Evolutionary conservation across 2,797 vertebrate species (phyloP).

Genomic region (Rhabdophis nuchalis): DNA sequence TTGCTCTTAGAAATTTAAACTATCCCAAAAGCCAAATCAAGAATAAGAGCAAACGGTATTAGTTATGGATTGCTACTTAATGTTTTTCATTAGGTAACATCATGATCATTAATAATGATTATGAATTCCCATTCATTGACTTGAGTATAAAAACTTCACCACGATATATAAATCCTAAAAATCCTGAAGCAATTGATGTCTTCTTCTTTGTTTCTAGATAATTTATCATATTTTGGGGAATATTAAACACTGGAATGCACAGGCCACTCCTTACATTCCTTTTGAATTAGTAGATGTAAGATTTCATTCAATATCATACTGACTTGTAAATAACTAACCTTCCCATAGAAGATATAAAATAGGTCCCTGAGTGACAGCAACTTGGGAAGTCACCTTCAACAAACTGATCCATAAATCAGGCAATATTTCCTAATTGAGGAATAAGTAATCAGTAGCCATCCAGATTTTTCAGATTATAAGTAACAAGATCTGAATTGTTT

Average conservation of each 20-base stretch:
- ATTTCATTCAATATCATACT: background rate
- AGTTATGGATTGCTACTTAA: background rate
- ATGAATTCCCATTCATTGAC: background rate
- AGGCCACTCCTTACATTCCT: background rate
- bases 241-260: background rate
- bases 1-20: slow-evolving; percentile 13
- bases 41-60: background rate
- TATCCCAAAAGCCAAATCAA: background rate
- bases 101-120: background rate
- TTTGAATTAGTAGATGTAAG: background rate
- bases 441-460: background rate
- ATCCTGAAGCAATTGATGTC: background rate
- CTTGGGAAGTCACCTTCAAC: background rate
- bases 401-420: background rate
- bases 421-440: background rate
- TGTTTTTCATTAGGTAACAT: background rate
- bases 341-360: background rate
- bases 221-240: background rate
- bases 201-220: slow-evolving; percentile 14
- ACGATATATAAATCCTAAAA: background rate
- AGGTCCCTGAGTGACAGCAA: background rate
- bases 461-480: background rate
- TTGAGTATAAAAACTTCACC: background rate
- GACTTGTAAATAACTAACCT: background rate
- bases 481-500: background rate